Base-by-base conservation (phyloP, 2,888 invertebrate species). In the Liodrosophila aerea region DNA sequence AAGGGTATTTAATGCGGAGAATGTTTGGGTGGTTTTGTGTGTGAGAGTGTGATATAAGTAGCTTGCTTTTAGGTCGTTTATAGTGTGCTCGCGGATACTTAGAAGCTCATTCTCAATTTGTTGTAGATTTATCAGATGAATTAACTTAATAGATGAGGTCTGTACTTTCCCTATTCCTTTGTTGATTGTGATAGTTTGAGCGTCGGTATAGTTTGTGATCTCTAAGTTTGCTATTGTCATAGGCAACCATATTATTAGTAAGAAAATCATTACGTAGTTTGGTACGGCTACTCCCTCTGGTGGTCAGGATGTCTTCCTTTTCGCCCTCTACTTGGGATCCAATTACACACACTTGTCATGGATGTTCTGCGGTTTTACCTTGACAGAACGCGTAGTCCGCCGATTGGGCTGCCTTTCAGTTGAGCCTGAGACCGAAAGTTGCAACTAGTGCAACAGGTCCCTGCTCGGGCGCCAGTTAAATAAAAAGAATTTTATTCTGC, bases 101-200 rank as follows among this genome's bases (percentile, higher is more conserved):
- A 29, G 13, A n/a, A 47, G 33, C 7, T 22, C n/a, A 8, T 5
- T 37, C 15, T 29, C 47, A 7, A 36, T 36, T 18, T 22, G 27
- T 15, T 22, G 4, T 29, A 36, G 7, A 5, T 41, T n/a, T 31
- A 41, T 18, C 5, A 41, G 8, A 8, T 31, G 22, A 9, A 40
- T 39, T 27, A 50, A 3, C 4, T 50, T 41, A 13, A 18, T 30
- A 7, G 50, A 33, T 16, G 39, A 41, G 4, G 7, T 22, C 22
- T 33, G 9, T 9, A 50, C 9, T 31, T 50, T 50, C 7, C 30
- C 29, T 7, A 30, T n/a, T n/a, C 37, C 39, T 30, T 15, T 37
- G 7, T 49, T n/a, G 8, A 29, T 31, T n/a, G 49, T 37, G 12
- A 33, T 33, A 12, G 33, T 33, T 11, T 11, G n/a, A 34, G 33